These are phyloP conservation scores for Halcyon senegalensis DNA, from an alignment of 2,113 vertebrate species.

Conservation along the genomic window DNA sequence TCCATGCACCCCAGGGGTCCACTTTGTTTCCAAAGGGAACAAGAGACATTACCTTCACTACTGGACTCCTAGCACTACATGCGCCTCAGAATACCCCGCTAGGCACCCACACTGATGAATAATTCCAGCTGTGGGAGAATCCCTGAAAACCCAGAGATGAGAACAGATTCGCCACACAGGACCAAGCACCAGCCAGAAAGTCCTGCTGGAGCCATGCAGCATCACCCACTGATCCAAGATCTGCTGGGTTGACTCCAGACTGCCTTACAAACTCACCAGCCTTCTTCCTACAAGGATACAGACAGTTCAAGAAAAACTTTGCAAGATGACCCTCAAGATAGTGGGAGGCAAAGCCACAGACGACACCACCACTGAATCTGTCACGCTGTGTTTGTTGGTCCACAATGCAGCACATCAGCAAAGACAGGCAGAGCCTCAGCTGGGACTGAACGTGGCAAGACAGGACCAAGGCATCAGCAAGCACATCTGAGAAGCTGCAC, in stretches of 20 bases:
- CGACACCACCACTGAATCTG: not conserved
- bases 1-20: not conserved
- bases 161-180: not conserved
- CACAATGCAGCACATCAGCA: accelerated
- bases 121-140: not conserved
- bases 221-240: not conserved
- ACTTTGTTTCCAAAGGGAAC: not conserved
- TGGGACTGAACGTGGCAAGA: not conserved
- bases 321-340: not conserved
- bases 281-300: not conserved
- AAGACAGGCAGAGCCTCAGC: not conserved
- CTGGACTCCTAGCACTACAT: not conserved
- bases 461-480: not conserved
- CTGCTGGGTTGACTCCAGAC: not conserved
- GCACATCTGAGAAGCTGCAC: not conserved
- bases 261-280: not conserved
- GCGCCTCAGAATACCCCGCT: not conserved
- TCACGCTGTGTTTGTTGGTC: not conserved
- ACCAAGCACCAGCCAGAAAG: not conserved
- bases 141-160: not conserved
- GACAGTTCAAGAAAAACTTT: not conserved
- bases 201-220: not conserved
- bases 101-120: not conserved
- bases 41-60: not conserved
- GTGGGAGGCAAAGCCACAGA: not conserved